These are phyloP conservation scores for Calephelis nemesis DNA, from an alignment of 1,140 invertebrate species.

Conservation along the genomic window DNA sequence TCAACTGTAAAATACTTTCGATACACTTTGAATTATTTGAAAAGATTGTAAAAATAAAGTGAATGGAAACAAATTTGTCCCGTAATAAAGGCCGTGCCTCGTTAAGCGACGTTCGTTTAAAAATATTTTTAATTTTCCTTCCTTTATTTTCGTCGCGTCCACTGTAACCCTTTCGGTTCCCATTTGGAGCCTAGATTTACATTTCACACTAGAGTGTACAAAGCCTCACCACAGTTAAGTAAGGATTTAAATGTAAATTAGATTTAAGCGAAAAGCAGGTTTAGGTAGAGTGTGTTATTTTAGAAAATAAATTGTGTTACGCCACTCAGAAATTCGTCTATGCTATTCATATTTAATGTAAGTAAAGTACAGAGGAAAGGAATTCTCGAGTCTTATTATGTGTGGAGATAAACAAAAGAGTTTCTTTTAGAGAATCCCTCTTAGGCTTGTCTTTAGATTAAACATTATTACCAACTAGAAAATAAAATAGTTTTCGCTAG, in stretches of 20 bases:
- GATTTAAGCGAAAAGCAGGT: constrained; percentile 28
- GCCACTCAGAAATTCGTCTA: not conserved
- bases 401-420: too few relatives aligned
- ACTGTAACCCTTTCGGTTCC: constrained; percentile 41
- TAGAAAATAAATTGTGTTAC: constrained; percentile 8
- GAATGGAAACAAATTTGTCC: constrained; percentile 47
- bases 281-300: constrained; percentile 17
- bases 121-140: constrained; percentile 66
- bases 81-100: constrained; percentile 44
- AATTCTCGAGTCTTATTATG: too few relatives aligned
- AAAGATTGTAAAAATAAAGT: constrained; percentile 23
- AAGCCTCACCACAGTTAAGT: constrained; percentile 24
- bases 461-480: too few relatives aligned
- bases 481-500: too few relatives aligned
- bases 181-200: constrained; percentile 43
- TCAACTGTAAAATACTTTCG: too few relatives aligned
- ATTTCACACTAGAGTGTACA: constrained; percentile 35
- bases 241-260: constrained; percentile 33
- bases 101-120: constrained; percentile 42
- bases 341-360: constrained; percentile 8
- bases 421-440: too few relatives aligned
- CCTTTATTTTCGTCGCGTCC: constrained; percentile 44
- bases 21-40: not conserved
- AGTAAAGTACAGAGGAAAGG: not conserved
- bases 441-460: too few relatives aligned